Base-by-base conservation (phyloP, 2,888 invertebrate species). In the Ormyrus rosae region DNA sequence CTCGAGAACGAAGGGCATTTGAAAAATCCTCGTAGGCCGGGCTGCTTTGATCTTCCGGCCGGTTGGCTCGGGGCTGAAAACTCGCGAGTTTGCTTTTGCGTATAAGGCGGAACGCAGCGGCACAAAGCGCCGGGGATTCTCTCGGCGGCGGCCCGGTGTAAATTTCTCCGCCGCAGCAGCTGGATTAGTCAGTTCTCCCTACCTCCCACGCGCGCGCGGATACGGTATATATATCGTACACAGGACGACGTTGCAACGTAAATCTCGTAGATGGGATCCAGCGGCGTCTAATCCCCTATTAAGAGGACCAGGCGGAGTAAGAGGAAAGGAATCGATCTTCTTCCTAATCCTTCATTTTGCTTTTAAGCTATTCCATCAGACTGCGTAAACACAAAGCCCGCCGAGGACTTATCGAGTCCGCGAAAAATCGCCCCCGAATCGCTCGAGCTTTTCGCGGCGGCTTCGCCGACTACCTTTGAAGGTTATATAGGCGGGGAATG, bases 211-310 rank as follows among this genome's bases (percentile, higher is more conserved):
- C 5, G 11, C n/a, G 34, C n/a, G 13, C 6, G 4, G 8, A 6
- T 13, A 11, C 8, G n/a, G n/a, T 58, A n/a, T 51, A 73, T 69
- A 74, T 74, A 53, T 64, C 61, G 61, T 34, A 64, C 55, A n/a
- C 13, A 58, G 51, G 48, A 46, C 13, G 55, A 48, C 63, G 58
- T 50, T 67, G 56, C 74, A 53, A 72, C 75, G 78, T 71, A 68
- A 81, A 79, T 81, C 81, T 72, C 74, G 68, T 65, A 64, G 75
- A 72, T 79, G 64, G 79, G 74, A 79, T 71, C 65, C 76, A 55
- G 53, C 34, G 55, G 71, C 64, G 55, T 76, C 78, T 78, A 81
- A 81, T 81, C 79, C 81, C 72, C 75, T 76, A 79, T 81, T 81
- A 79, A 79, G 78, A 79, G 72, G 58, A 78, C 73, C 70, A 13